Base-by-base conservation (phyloP, 2,797 vertebrate species). In the Basileuterus tristriatus region DNA sequence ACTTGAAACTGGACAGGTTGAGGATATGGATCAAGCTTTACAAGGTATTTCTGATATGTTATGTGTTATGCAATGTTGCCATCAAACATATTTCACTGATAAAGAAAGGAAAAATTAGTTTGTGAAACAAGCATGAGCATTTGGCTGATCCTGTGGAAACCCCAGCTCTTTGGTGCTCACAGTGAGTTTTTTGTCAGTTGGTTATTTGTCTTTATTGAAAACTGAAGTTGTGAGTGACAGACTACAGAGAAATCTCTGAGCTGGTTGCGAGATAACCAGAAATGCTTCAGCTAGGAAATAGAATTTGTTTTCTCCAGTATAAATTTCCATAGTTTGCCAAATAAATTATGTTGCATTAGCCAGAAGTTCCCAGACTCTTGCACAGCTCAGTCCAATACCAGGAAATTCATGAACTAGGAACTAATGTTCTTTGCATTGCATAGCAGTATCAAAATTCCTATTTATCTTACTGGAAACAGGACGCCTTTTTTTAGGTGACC, bases 261-360 rank as follows among this genome's bases (percentile, higher is more conserved):
- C 4, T 71, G 63, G 12, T n/a, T 64, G 6, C 52, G 50, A 84
- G 46, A 74, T n/a, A 76, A 22, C 11, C 53, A 55, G n/a, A 65
- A 90, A 64, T 17, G 8, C 12, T 29, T 77, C 26, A 50, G 19
- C 12, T 39, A 70, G 23, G 29, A 36, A 88, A 69, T 3, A 76
- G 43, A 74, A 63, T 83, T 91, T 44, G 64, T 15, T 60, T 88
- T 89, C 53, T 50, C n/a, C 9, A 16, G 41, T 75, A 78, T 59
- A 64, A 83, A 75, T 94, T 84, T 87, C 49, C 37, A 29, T 41
- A 50, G 8, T 63, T 90, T 93, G 8, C 6, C 91, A 82, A 96
- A 93, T 91, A 90, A 86, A 70, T 84, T 50, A 87, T 71, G n/a
- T 5, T 70, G 59, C 46, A 36, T 36, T 74, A 49, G n/a, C 36